phyloP scores from a whole-genome alignment of 2,888 invertebrate genomes.

The Fragum fragum region DNA sequence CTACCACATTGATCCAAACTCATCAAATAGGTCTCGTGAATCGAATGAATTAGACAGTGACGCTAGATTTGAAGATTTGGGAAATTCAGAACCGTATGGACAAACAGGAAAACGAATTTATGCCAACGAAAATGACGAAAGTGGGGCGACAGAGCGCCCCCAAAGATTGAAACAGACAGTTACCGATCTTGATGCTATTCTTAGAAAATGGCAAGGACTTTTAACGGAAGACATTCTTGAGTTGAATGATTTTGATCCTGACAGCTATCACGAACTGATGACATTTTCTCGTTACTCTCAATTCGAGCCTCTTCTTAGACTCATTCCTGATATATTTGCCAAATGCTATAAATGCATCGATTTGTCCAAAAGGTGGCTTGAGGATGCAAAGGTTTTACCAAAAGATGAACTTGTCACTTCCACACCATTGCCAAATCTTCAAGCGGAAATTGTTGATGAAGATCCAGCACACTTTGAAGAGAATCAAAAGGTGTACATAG shows the following conservation, averaged over 20 bases:
- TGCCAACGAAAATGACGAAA: background rate
- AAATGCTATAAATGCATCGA: slow-evolving; percentile 83
- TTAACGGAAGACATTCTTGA: slow-evolving; percentile 75
- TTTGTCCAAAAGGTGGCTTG: slow-evolving; percentile 81
- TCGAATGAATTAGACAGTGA: background rate
- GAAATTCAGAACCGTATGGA: background rate
- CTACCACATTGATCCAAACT: slow-evolving; percentile 76
- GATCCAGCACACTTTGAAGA: slow-evolving; percentile 12
- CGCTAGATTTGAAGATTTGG: slow-evolving; percentile 33
- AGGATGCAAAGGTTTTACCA: slow-evolving; percentile 62
- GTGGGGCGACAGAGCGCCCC: slow-evolving; percentile 23
- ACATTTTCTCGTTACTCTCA: slow-evolving; percentile 72
- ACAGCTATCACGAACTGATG: slow-evolving; percentile 80
- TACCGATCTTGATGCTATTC: slow-evolving; percentile 72
- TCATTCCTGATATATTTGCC: slow-evolving; percentile 83
- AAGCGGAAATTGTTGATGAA: background rate
- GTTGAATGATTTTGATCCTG: slow-evolving; percentile 78
- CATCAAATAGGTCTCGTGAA: slow-evolving; percentile 37
- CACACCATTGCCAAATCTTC: background rate
- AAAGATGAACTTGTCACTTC: slow-evolving; percentile 49
- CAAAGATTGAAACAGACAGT: slow-evolving; percentile 70
- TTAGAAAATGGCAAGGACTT: slow-evolving; percentile 78
- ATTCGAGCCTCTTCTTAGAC: slow-evolving; percentile 78
- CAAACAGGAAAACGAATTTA: slow-evolving; percentile 37
- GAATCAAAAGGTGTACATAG: slow-evolving; percentile 44